phyloP scores from a whole-genome alignment of 2,888 invertebrate species.

The Pinctada fucata region DNA sequence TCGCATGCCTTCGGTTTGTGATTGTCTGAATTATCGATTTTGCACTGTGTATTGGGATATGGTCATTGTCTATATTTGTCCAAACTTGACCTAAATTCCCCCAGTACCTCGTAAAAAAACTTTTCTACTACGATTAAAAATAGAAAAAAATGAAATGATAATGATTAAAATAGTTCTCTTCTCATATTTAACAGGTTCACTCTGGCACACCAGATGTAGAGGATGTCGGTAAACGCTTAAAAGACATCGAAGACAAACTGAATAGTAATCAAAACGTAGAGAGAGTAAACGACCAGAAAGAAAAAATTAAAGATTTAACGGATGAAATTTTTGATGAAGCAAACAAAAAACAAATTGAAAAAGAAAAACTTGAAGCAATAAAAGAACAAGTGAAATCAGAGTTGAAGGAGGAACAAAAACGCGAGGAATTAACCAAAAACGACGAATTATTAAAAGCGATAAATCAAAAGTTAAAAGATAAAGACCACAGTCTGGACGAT shows the following conservation, averaged over 20 bases:
- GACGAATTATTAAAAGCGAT: constrained; percentile 41
- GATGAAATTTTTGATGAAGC: constrained; percentile 4
- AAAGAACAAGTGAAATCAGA: constrained; percentile 23
- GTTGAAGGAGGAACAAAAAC: constrained; percentile 13
- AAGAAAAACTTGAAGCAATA: constrained; percentile 14
- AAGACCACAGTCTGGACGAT: constrained; percentile 13
- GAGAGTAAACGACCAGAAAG: not conserved
- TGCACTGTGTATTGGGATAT: too few species aligned
- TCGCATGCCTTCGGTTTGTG: too few species aligned
- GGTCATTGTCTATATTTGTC: too few species aligned
- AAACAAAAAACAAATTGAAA: constrained; percentile 3
- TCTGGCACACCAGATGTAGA: not conserved
- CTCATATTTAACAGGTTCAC: not conserved
- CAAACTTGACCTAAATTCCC: too few species aligned
- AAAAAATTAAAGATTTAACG: not conserved
- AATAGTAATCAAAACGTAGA: not conserved
- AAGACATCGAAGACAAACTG: not conserved
- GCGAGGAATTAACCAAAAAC: not conserved
- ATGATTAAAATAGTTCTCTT: too few species aligned
- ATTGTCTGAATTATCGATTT: too few species aligned
- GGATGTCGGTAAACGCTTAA: constrained; percentile 3
- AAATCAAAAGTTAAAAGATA: constrained; percentile 27
- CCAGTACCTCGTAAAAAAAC: too few species aligned
- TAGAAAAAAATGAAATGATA: too few species aligned
- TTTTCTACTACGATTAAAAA: too few species aligned